Conservation (phyloP, 2,113 vertebrate species). For the Maccullochella peelii region DNA sequence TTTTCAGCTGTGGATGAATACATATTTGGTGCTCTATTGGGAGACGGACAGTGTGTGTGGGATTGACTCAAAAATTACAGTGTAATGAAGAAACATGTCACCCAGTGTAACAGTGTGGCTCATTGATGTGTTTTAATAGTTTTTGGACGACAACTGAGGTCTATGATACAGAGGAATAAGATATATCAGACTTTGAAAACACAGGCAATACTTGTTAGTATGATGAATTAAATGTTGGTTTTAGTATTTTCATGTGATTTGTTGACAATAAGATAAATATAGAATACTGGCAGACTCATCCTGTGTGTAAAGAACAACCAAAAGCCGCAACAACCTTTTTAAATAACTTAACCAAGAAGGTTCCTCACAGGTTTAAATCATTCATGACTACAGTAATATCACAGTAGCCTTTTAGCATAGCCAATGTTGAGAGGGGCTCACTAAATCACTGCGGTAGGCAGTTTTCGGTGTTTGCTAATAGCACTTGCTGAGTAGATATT, state of each 20-base stretch:
- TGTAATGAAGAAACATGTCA: not conserved
- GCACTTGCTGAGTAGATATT: slow-evolving; percentile 82
- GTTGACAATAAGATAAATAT: not conserved
- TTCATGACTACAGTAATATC: slow-evolving; percentile 51
- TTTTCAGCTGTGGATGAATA: not conserved
- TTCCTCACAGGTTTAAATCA: slow-evolving; percentile 50
- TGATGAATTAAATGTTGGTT: not conserved
- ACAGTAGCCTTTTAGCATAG: slow-evolving; percentile 50
- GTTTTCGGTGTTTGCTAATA: slow-evolving; percentile 77
- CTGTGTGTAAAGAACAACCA: not conserved
- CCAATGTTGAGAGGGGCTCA: slow-evolving; percentile 28
- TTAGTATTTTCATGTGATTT: not conserved
- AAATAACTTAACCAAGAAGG: slow-evolving; percentile 22
- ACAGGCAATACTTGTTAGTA: not conserved
- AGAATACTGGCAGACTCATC: not conserved
- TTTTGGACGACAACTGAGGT: not conserved
- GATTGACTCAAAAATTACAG: not conserved
- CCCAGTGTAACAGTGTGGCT: not conserved
- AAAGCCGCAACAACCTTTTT: slow-evolving; percentile 17
- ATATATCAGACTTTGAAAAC: not conserved
- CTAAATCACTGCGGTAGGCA: slow-evolving; percentile 68
- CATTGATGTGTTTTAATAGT: not conserved
- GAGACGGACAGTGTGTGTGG: not conserved
- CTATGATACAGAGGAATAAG: not conserved
- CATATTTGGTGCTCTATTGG: not conserved